These are phyloP conservation scores for Pelagia noctiluca DNA, from an alignment of 30 jellyfish, hydroid and myxozoan species.

Conservation along the genomic window DNA sequence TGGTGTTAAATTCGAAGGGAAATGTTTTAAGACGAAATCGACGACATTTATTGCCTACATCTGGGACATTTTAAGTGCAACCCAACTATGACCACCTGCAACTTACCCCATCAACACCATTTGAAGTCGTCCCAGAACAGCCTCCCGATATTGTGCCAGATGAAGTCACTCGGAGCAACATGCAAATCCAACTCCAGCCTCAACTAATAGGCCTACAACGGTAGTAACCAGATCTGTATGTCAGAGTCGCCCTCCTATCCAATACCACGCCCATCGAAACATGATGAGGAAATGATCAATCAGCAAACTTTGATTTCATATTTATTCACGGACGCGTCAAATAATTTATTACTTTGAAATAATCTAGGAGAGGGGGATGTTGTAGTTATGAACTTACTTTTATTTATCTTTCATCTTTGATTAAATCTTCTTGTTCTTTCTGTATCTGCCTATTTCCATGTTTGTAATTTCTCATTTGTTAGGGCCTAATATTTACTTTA, in stretches of 20 bases:
- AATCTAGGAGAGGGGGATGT: constrained; percentile 9
- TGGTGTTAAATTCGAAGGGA: constrained; percentile 55
- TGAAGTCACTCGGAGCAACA: too few relatives aligned
- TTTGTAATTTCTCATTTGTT: too few relatives aligned
- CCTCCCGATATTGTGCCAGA: too few relatives aligned
- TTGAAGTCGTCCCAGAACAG: constrained; percentile 35
- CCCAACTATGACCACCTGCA: constrained; percentile 11
- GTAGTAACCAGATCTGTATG: constrained; percentile 58
- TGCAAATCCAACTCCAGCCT: constrained; percentile 29
- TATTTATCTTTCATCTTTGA: too few relatives aligned
- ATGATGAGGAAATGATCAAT: constrained; percentile 17
- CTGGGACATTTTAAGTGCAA: constrained; percentile 11
- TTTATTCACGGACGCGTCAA: constrained; percentile 3
- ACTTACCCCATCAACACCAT: constrained; percentile 44
- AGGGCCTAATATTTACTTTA: too few relatives aligned
- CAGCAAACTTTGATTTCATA: neutral
- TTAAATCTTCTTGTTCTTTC: too few relatives aligned
- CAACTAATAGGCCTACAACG: too few relatives aligned
- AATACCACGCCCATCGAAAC: too few relatives aligned
- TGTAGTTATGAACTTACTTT: neutral
- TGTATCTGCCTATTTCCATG: too few relatives aligned
- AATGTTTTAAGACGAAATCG: constrained; percentile 53
- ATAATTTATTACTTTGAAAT: neutral
- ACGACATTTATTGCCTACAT: constrained; percentile 57
- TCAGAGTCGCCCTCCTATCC: constrained; percentile 64